Conservation (phyloP, 2,888 invertebrate species). For the Balanococcus diminutus region DNA sequence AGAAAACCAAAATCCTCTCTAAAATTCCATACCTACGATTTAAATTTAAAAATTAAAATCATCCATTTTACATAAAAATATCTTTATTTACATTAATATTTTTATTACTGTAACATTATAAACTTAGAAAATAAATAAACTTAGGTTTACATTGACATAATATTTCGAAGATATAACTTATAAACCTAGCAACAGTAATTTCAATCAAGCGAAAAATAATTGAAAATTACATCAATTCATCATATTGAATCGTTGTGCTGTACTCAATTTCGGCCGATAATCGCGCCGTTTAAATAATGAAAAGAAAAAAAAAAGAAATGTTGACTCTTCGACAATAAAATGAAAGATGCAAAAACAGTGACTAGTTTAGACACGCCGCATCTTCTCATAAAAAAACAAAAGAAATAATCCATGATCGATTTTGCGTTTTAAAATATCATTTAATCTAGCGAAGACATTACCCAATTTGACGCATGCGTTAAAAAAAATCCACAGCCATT, state of each 20-base stretch:
- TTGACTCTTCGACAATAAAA: conserved; percentile 26
- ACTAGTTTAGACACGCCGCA: conserved; percentile 16
- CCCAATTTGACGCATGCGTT: conserved; percentile 31
- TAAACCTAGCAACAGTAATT: conserved; percentile 40
- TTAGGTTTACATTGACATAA: conserved; percentile 22
- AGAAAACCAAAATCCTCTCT: too few species aligned
- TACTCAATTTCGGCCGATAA: neutral
- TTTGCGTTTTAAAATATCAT: neutral
- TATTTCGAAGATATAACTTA: neutral
- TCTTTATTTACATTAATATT: conserved; percentile 36
- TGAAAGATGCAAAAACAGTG: conserved; percentile 26
- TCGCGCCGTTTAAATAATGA: neutral
- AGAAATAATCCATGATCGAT: conserved; percentile 16
- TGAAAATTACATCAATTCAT: conserved; percentile 17
- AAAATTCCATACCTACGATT: neutral
- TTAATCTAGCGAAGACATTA: conserved; percentile 36
- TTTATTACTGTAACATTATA: neutral
- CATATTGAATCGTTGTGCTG: conserved; percentile 16
- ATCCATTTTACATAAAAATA: conserved; percentile 27
- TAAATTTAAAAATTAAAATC: neutral
- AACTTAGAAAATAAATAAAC: conserved; percentile 6
- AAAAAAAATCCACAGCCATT: conserved; percentile 54
- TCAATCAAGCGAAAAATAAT: neutral
- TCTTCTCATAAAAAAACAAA: neutral
- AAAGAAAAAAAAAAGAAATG: neutral